phyloP scores from a whole-genome alignment of 2,113 vertebrate genomes.

The Takifugu flavidus region DNA sequence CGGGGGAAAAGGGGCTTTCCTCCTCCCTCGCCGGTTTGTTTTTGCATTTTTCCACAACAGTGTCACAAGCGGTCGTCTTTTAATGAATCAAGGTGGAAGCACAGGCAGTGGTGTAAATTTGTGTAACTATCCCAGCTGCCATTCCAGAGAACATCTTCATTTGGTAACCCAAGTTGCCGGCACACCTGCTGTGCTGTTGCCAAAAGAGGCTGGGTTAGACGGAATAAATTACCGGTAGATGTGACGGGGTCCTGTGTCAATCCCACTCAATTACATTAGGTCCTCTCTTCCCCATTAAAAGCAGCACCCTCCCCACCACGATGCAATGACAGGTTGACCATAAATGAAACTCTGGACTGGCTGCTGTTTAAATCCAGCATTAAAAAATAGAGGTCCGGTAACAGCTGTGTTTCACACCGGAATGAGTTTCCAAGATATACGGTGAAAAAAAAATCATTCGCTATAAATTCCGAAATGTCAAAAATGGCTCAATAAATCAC shows the following conservation, averaged over 20 bases:
- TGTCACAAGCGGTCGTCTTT: slow-evolving; percentile 46
- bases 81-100: slow-evolving; percentile 51
- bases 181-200: slow-evolving; percentile 28
- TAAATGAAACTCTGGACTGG: slow-evolving; percentile 36
- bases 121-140: slow-evolving; percentile 22
- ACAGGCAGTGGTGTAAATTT: slow-evolving; percentile 42
- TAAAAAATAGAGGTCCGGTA: background rate
- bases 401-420: slow-evolving; percentile 14
- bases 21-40: slow-evolving; percentile 14
- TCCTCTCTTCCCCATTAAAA: slow-evolving; percentile 50
- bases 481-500: slow-evolving; percentile 53
- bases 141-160: slow-evolving; percentile 30
- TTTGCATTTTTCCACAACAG: slow-evolving; percentile 30
- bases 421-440: slow-evolving; percentile 25
- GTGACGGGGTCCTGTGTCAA: slow-evolving; percentile 44
- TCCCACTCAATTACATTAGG: slow-evolving; percentile 61
- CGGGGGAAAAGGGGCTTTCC: background rate
- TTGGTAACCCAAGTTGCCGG: slow-evolving; percentile 33
- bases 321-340: slow-evolving; percentile 38
- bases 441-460: slow-evolving; percentile 38
- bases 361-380: slow-evolving; percentile 16
- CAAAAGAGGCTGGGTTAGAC: slow-evolving; percentile 40
- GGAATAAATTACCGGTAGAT: slow-evolving; percentile 57
- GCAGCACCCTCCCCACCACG: slow-evolving; percentile 29
- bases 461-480: slow-evolving; percentile 45